These are phyloP conservation scores for Acleris literana DNA, from an alignment of 2,888 invertebrate species.

Conservation along the genomic window DNA sequence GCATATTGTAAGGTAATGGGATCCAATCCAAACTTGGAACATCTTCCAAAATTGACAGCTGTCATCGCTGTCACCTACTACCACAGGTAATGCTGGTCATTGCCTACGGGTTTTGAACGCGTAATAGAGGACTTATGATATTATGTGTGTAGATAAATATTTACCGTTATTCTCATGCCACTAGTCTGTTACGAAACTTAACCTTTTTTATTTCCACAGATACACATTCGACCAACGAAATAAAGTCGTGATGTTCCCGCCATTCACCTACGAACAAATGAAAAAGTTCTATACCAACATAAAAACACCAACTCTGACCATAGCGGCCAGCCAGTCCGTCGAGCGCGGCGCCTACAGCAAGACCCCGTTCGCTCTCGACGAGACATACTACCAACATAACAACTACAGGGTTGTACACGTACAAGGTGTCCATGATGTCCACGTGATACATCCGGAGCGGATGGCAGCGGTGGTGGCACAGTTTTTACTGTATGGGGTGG, in stretches of 20 bases:
- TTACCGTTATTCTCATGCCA: not conserved
- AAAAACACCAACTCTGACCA: slow-evolving; percentile 53
- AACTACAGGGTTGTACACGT: slow-evolving; percentile 63
- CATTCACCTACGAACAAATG: slow-evolving; percentile 58
- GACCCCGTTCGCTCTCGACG: slow-evolving; percentile 58
- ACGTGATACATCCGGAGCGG: slow-evolving; percentile 80
- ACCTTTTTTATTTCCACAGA: slow-evolving; percentile 47
- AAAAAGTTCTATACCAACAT: slow-evolving; percentile 56
- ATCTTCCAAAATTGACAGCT: too few species aligned
- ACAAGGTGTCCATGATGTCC: slow-evolving; percentile 84
- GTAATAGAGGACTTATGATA: too few species aligned
- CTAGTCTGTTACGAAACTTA: not conserved
- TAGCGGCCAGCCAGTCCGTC: slow-evolving; percentile 53
- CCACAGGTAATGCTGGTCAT: too few species aligned
- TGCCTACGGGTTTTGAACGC: too few species aligned
- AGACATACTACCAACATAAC: slow-evolving; percentile 46
- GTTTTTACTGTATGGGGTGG: slow-evolving; percentile 63
- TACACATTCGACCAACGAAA: slow-evolving; percentile 83
- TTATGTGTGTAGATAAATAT: too few species aligned
- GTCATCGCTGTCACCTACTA: too few species aligned
- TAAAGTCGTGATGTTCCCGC: slow-evolving; percentile 61
- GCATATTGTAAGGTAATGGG: too few species aligned
- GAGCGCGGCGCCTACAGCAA: slow-evolving; percentile 47
- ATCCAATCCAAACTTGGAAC: too few species aligned
- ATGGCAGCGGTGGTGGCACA: slow-evolving; percentile 67